Evolutionary conservation across 1,140 invertebrate species (phyloP).

Genomic region (Pseudomyrmex flavicornis): DNA sequence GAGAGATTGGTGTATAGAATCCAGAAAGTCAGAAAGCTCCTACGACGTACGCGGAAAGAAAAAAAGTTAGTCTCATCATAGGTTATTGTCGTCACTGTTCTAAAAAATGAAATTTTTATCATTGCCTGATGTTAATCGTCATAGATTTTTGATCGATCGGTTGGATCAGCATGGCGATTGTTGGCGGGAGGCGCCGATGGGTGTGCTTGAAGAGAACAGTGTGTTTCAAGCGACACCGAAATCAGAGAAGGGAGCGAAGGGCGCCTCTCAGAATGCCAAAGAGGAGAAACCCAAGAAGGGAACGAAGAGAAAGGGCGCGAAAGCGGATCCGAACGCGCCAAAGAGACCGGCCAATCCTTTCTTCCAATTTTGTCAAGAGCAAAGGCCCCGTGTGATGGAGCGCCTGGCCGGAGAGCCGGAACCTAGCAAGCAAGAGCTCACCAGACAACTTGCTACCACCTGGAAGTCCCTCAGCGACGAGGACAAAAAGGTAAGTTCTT

Average conservation of each 20-base stretch:
- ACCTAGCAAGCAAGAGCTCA: conserved; percentile 90
- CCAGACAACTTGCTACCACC: conserved; percentile 89
- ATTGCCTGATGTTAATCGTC: neutral
- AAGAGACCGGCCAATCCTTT: conserved; percentile 93
- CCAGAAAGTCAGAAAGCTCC: conserved; percentile 82
- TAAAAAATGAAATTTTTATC: neutral
- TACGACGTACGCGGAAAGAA: conserved; percentile 83
- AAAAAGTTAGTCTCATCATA: conserved; percentile 82
- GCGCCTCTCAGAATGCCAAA: conserved; percentile 74
- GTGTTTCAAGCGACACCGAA: conserved; percentile 80
- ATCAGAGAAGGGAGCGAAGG: conserved; percentile 79
- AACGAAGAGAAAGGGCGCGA: conserved; percentile 83
- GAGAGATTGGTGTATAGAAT: conserved; percentile 84
- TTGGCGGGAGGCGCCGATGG: conserved; percentile 84
- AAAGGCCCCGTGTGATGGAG: conserved; percentile 90
- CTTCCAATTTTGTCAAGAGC: conserved; percentile 93
- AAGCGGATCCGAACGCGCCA: conserved; percentile 90
- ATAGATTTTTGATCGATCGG: conserved; percentile 84
- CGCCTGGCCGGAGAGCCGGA: conserved; percentile 88
- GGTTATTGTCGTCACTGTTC: conserved; percentile 70
- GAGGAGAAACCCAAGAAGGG: conserved; percentile 84
- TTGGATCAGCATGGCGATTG: conserved; percentile 84
- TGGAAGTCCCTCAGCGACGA: conserved; percentile 90
- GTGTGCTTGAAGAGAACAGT: conserved; percentile 83
- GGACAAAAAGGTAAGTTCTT: conserved; percentile 88